phyloP scores from a whole-genome alignment of 2,113 vertebrate genomes.

The Poeciliopsis prolifica region DNA sequence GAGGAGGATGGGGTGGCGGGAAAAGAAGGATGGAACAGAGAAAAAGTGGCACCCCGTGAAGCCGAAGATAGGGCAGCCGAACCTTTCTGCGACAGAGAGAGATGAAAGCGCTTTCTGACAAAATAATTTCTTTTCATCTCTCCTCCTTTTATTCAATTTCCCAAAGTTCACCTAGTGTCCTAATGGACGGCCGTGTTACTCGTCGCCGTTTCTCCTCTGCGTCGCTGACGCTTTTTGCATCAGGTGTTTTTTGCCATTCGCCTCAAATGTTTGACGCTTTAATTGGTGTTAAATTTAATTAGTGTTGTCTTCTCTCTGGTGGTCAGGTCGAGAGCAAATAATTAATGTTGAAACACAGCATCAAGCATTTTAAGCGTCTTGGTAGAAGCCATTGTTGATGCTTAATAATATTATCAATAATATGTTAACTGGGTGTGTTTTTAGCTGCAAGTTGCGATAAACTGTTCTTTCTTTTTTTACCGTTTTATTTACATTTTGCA shows the following conservation, averaged over 20 bases:
- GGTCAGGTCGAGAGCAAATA: background rate
- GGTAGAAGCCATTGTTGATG: too few species aligned
- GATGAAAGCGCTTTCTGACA: conserved; percentile 64
- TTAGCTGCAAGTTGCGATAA: too few species aligned
- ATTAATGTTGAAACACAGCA: background rate
- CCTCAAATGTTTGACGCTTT: background rate
- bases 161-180: conserved; percentile 16
- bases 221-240: background rate
- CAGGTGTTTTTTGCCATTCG: background rate
- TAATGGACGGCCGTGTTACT: background rate
- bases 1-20: background rate
- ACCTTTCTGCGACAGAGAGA: conserved; percentile 50
- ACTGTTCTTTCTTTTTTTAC: too few species aligned
- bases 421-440: too few species aligned
- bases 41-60: conserved; percentile 60
- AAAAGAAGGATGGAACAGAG: conserved; percentile 24
- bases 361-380: too few species aligned
- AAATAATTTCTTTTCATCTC: conserved; percentile 59
- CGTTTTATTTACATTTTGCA: too few species aligned
- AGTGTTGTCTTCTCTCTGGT: background rate
- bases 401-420: too few species aligned
- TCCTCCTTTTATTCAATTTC: conserved; percentile 5
- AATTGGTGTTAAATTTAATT: too few species aligned
- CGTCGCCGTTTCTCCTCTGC: background rate
- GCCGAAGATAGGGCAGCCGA: conserved; percentile 37